Conservation (phyloP, 2,113 vertebrate species). For the Clarias magur region DNA sequence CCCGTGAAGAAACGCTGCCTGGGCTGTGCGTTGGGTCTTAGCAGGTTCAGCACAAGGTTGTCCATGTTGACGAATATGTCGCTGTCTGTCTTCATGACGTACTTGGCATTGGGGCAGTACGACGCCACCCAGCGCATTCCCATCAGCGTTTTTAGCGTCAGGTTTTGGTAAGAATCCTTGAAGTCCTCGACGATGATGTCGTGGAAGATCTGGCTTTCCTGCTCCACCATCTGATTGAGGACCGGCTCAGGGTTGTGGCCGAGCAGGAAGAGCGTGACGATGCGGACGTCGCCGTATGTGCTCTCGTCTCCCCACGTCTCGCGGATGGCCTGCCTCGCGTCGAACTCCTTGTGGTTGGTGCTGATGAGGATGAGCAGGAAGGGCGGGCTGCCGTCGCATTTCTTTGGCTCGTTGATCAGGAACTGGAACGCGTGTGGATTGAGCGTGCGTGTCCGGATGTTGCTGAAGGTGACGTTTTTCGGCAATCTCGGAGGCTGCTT, state of each 20-base stretch:
- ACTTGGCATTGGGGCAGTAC: constrained; percentile 91
- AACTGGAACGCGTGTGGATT: constrained; percentile 95
- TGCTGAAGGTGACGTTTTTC: constrained; percentile 87
- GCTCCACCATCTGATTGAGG: constrained; percentile 97
- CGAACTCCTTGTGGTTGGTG: constrained; percentile 97
- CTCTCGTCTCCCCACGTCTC: constrained; percentile 98
- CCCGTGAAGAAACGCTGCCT: constrained; percentile 95
- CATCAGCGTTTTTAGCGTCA: constrained; percentile 97
- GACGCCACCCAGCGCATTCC: constrained; percentile 97
- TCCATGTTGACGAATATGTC: constrained; percentile 99
- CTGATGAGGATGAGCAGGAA: constrained; percentile 97
- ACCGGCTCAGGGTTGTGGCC: constrained; percentile 87
- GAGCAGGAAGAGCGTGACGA: constrained; percentile 90
- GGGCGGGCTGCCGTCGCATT: constrained; percentile 85
- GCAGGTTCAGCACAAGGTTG: constrained; percentile 94
- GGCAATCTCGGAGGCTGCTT: constrained; percentile 68
- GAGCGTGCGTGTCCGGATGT: constrained; percentile 93
- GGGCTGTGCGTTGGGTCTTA: constrained; percentile 92
- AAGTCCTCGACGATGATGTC: constrained; percentile 98
- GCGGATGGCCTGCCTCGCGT: constrained; percentile 95
- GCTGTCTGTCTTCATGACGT: constrained; percentile 98
- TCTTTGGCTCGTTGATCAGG: constrained; percentile 91
- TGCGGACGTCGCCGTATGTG: constrained; percentile 86
- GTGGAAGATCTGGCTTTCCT: constrained; percentile 98
- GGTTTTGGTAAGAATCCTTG: constrained; percentile 94